Evolutionary conservation across 2,888 invertebrate species (phyloP), one percentile per base, ranked within the genome.

Genomic region (Meteorus colon): DNA sequence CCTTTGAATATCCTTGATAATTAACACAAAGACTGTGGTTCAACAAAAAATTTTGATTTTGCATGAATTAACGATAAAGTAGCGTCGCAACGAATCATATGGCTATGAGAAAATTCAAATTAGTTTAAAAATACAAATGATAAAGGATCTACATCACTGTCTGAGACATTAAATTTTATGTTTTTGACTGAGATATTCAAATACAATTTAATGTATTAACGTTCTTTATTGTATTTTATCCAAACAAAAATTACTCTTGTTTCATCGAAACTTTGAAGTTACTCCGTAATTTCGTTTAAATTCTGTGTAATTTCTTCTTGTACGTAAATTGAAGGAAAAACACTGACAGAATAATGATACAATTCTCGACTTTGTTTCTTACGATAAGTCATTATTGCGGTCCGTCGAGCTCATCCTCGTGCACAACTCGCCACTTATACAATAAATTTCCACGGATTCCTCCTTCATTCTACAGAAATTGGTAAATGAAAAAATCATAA

Each of bases 321-420:
- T 14, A 27, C 19, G 8, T 71, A 29, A 63, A 62, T 72, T 72
- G n/a, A n/a, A 16, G 48, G 45, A 24, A 24, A 51, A 72, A 27
- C 8, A 3, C 14, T 45, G 72, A 72, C 27, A 45, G 48, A 51
- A 63, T 72, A 72, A 72, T 72, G 37, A 63, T 34, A 48, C 48
- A 45, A 72, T 72, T 34, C 55, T 45, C 37, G 45, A 72, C 45
- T 62, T 45, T 16, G 37, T 72, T 45, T 4, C 48, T 31, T 31
- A 8, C 8, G 55, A 55, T 63, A 72, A 72, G 51, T 63, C 72
- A 72, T 72, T 71, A 71, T 62, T 71, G 71, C 59, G 71, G 59
- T 31, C 60, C 29, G 60, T 41, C 71, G 59, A 71, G 71, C 71
- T 41, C 71, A 59, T 41, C 71, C 41, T 71, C 14, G 31, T 31